Base-by-base conservation (phyloP, 2,113 vertebrate species). In the Apeltes quadracus region DNA sequence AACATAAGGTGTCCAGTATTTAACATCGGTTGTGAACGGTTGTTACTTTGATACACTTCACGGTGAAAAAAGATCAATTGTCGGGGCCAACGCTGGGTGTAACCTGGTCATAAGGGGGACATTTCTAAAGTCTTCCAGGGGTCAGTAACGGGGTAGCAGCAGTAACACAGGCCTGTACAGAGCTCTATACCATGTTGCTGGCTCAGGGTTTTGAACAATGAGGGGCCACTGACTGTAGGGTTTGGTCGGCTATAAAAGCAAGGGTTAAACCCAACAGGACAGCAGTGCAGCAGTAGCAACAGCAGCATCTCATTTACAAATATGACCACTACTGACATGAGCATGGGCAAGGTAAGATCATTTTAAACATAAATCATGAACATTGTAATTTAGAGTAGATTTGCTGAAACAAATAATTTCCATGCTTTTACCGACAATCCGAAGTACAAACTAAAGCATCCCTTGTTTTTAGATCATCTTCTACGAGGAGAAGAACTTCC, bases 281-380 rank as follows among this genome's bases (percentile, higher is more conserved):
- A 88, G 88, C 85, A 91, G 85, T 87, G 78, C 82, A 89, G 76
- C 79, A 38, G 81, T 78, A 84, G 78, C 86, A 84, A 59, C 75
- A 83, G 76, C 77, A 87, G 55, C 82, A 88, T 85, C 81, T 91
- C 86, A 88, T 22, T 44, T 55, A 53, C 38, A 79, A 87, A 4
- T 15, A 92, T 91, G 90, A 80, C 88, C 79, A 90, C 89, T 76
- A 87, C 91, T 67, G 84, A 89, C 56, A 92, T 93, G 85, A 90
- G 74, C 82, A 91, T 90, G 89, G 92, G 90, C 72, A 91, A 85
- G 87, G 91, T 91, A 84, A 88, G 25, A 29, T 54, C 0, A 23
- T 34, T 53, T 62, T 3, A 22, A 11, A 34, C 15, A 25, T 3
- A 22, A 76, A 34, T 27, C 1, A 44, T 1, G n/a, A 36, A 43